Conservation (phyloP, 2,888 invertebrate genomes). For the Agriopis aurantiaria region DNA sequence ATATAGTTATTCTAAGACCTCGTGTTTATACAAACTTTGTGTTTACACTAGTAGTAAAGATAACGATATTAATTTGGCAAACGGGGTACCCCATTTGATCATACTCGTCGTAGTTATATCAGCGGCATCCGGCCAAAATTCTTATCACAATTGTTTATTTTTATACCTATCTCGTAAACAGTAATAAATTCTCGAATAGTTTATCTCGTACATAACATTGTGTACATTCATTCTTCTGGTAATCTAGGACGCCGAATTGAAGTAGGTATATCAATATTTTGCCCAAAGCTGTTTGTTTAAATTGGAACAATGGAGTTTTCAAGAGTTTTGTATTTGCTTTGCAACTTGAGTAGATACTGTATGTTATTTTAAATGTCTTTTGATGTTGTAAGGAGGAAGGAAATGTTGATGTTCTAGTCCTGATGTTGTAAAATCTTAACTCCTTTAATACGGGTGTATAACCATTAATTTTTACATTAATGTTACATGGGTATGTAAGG, state of each 20-base stretch:
- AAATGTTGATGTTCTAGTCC: no score
- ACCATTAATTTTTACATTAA: no score
- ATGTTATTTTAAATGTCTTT: neutral
- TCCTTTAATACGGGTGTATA: neutral
- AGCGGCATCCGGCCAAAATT: conserved; percentile 14
- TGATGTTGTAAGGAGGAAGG: neutral
- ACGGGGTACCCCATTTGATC: neutral
- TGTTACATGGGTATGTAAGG: no score
- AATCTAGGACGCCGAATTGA: neutral
- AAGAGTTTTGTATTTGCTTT: neutral
- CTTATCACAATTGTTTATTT: conserved; percentile 11
- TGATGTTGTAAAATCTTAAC: neutral
- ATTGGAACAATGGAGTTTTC: neutral
- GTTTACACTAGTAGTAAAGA: neutral
- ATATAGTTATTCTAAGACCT: no score
- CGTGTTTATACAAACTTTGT: neutral
- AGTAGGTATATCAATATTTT: neutral
- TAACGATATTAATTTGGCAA: conserved; percentile 12
- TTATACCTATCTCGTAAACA: neutral
- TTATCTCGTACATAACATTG: neutral
- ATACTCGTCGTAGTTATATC: neutral
- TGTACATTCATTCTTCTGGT: neutral
- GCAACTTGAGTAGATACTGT: neutral
- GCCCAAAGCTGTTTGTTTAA: neutral
- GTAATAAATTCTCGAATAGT: neutral